Evolutionary conservation across 2,888 invertebrate species (phyloP), one percentile per base, ranked within the genome.

Genomic region (Brenthis hecate): DNA sequence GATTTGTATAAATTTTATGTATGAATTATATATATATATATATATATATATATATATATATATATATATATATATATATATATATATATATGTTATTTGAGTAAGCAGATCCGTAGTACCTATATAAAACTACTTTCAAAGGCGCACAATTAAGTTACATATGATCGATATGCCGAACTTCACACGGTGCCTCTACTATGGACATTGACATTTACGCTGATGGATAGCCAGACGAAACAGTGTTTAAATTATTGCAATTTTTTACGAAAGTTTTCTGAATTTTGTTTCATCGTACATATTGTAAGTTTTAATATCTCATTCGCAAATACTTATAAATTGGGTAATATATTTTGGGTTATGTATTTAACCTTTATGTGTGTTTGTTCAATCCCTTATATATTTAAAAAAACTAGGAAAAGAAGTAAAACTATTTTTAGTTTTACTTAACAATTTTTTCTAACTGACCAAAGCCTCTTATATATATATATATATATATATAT

Each of bases 111-210:
- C 43, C 47, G 55, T 57, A 48, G 14, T 58, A 62, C 54, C 36
- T 50, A 60, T 50, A 32, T 54, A 71, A 77, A 78, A 79, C 79
- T 79, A 80, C 74, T 79, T 78, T 74, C 75, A 72, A 73, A 74
- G 67, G 72, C 71, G 65, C 74, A 81, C 79, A 86, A 89, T 87
- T 85, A 84, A 74, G 80, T 89, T 88, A 88, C 76, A 81, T 82
- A 85, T 91, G 91, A 91, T 89, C 83, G 91, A 91, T 91, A 80
- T 75, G 76, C 75, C 77, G 73, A 83, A 84, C 80, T 83, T 83
- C 79, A 80, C 79, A 76, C 76, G 76, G 75, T 74, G 78, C 72
- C 78, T 80, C 77, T 77, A 76, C 73, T 77, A 76, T 80, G 81
- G 68, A 61, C 84, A 87, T 86, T 87, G 90, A 87, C 89, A 84